These are phyloP conservation scores for Mimas tiliae DNA, from an alignment of 2,888 invertebrate species.

Conservation along the genomic window DNA sequence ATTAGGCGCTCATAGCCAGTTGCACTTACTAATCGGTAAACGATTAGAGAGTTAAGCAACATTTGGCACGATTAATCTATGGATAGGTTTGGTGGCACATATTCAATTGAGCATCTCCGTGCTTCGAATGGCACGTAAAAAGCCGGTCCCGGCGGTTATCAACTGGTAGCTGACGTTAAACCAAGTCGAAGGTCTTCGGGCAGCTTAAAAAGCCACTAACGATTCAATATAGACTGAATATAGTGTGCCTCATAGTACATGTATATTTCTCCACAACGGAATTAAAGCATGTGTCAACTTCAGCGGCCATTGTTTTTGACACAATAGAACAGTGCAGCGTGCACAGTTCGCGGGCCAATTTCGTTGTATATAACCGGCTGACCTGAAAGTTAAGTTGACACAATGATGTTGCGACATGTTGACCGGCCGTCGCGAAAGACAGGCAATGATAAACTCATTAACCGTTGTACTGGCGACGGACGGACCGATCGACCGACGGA, in stretches of 20 bases:
- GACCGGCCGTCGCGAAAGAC: slow-evolving; percentile 31
- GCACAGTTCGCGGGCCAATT: slow-evolving; percentile 53
- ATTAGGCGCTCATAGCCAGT: too few relatives aligned
- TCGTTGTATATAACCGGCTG: slow-evolving; percentile 35
- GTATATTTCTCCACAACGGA: neutral
- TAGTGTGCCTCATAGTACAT: neutral
- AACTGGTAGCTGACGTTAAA: too few relatives aligned
- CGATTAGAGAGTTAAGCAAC: too few relatives aligned
- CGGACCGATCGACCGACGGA: neutral
- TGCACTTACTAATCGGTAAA: too few relatives aligned
- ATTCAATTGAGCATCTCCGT: too few relatives aligned
- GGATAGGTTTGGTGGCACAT: too few relatives aligned
- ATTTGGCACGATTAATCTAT: too few relatives aligned
- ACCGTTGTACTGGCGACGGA: slow-evolving; percentile 21
- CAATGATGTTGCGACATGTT: slow-evolving; percentile 39
- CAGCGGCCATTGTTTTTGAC: slow-evolving; percentile 52
- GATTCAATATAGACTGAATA: neutral
- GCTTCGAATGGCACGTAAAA: too few relatives aligned
- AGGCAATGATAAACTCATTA: slow-evolving; percentile 38
- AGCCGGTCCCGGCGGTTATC: too few relatives aligned
- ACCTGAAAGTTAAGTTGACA: slow-evolving; percentile 38
- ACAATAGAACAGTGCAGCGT: slow-evolving; percentile 51
- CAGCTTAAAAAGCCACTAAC: too few relatives aligned
- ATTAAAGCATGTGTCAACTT: slow-evolving; percentile 24
- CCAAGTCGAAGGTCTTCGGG: too few relatives aligned